Conservation (phyloP, 2,113 vertebrate species). For the Azemiops feae region DNA sequence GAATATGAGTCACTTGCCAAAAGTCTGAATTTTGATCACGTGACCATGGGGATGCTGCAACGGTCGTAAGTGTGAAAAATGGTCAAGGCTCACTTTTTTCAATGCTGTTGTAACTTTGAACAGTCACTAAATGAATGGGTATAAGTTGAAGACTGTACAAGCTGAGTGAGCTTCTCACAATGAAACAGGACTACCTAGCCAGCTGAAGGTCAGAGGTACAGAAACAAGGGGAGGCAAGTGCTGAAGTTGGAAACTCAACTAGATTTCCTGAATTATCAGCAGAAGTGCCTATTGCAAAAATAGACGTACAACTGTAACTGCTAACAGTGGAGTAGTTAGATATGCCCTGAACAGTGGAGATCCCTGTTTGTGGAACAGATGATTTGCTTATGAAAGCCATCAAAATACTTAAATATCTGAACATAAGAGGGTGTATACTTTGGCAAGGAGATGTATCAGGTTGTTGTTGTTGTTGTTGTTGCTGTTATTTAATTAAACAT, state of each 20-base stretch:
- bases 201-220: not conserved
- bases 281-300: not conserved
- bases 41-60: not conserved
- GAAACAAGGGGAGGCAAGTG: not conserved
- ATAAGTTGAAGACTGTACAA: not conserved
- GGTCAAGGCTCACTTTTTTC: not conserved
- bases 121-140: not conserved
- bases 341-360: not conserved
- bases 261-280: not conserved
- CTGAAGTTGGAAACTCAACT: not conserved
- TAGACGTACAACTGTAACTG: not conserved
- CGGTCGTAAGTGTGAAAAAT: not conserved
- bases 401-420: not conserved
- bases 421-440: not conserved
- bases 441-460: not conserved
- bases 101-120: not conserved
- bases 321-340: not conserved
- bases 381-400: not conserved
- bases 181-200: not conserved
- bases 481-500: not conserved
- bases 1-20: not conserved
- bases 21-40: not conserved
- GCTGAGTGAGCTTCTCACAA: not conserved
- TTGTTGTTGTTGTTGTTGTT: not conserved
- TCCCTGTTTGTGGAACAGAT: not conserved